Conservation (phyloP, 1,140 invertebrate genomes). For the Pseudoatta argentina region DNA sequence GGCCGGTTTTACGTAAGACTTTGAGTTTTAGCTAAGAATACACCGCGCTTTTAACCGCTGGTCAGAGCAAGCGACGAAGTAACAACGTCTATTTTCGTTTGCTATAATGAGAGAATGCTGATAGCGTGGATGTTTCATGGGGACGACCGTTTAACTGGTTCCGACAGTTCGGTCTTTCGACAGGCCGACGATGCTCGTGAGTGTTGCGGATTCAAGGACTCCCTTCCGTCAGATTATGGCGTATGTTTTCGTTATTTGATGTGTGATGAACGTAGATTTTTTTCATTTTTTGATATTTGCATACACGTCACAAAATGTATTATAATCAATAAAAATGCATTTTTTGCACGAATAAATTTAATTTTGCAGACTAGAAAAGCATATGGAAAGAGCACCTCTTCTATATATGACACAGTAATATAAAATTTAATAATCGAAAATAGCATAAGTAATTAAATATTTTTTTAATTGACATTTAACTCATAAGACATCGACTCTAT, state of each 20-base stretch:
- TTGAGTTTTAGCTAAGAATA: slow-evolving; percentile 75
- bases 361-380: not conserved
- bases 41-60: slow-evolving; percentile 71
- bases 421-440: slow-evolving; percentile 1
- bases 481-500: not conserved
- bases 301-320: slow-evolving; percentile 3
- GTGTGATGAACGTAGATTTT: slow-evolving; percentile 22
- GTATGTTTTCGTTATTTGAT: not conserved
- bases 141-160: slow-evolving; percentile 41
- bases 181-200: not conserved
- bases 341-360: not conserved
- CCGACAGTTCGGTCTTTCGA: slow-evolving; percentile 31
- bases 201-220: slow-evolving; percentile 51
- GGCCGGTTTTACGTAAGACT: slow-evolving; percentile 73
- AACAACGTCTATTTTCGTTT: slow-evolving; percentile 75
- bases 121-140: slow-evolving; percentile 53
- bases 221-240: slow-evolving; percentile 14
- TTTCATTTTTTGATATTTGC: slow-evolving; percentile 15
- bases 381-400: not conserved
- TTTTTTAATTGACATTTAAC: not conserved
- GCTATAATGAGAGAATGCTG: slow-evolving; percentile 74
- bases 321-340: not conserved
- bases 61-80: slow-evolving; percentile 75
- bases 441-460: too few species aligned
- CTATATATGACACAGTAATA: not conserved